phyloP scores from a whole-genome alignment of 2,113 vertebrate genomes.

The Drymodes brunneopygia region DNA sequence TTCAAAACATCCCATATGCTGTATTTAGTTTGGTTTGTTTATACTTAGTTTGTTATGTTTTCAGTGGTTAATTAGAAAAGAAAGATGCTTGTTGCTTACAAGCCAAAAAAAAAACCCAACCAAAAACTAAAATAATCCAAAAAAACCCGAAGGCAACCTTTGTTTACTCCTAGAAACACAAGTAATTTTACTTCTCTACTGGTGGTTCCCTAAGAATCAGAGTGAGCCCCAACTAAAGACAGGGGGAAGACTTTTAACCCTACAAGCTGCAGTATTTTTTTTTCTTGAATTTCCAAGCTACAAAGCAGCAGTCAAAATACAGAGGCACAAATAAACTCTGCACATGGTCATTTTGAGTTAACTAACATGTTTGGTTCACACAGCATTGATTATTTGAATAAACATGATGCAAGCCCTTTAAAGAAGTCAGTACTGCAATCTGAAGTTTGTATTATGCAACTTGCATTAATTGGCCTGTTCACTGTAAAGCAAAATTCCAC shows the following conservation, averaged over 20 bases:
- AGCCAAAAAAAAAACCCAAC: neutral
- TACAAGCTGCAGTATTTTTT: neutral
- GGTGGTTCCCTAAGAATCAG: neutral
- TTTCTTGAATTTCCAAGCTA: neutral
- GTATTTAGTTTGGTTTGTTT: neutral
- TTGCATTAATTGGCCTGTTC: neutral
- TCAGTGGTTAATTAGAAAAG: neutral
- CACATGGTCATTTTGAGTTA: neutral
- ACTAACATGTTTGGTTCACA: neutral
- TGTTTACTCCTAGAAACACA: neutral
- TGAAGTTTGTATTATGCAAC: neutral
- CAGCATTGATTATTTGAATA: neutral
- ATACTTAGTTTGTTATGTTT: neutral
- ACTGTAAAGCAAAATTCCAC: neutral
- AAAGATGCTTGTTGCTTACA: neutral
- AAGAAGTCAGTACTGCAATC: neutral
- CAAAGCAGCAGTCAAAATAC: neutral
- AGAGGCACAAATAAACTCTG: neutral
- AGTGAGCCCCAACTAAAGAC: neutral
- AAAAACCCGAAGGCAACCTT: neutral
- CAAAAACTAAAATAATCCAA: neutral
- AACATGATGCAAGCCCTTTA: neutral
- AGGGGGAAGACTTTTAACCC: neutral
- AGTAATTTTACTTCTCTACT: neutral
- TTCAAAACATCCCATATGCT: neutral